Evolutionary conservation across 2,888 invertebrate genomes (phyloP), one percentile per base, ranked within the genome.

Genomic region (Erynnis tages): DNA sequence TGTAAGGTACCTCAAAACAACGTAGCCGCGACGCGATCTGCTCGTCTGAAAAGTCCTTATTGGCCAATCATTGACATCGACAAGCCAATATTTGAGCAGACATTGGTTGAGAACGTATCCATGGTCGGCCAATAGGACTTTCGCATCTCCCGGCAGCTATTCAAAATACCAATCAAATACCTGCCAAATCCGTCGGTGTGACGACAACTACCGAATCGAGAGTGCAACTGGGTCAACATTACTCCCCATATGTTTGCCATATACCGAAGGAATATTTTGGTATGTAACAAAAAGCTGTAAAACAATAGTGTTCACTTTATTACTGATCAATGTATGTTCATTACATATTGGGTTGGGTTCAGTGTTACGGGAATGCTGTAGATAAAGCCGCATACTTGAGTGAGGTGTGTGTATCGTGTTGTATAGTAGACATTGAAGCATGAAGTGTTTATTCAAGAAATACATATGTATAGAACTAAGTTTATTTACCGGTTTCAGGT

Each of bases 121-220:
- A 60, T 63, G 57, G 69, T 69, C 62, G 63, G 67, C 68, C 69
- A 75, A 73, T 66, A 72, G 72, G 70, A 59, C 62, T 57, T 62
- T 62, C 58, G 58, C 63, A 63, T 58, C 64, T 56, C 57, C 62
- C 67, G 63, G 62, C 80, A 74, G 81, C 83, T 83, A 81, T 80
- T 80, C 82, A 82, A 78, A 81, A 86, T 85, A 87, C 87, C 82
- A 88, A 85, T 86, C 79, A 86, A 89, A 85, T 89, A 89, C 89
- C 89, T 89, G 88, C 77, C 79, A 81, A 73, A 71, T 88, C 88
- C 88, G 86, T 84, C 83, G 88, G 88, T 80, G 88, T 79, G 86
- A 80, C 87, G 88, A 84, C 82, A 80, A 82, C 76, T 86, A 88
- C 71, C 76, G 79, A 86, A 83, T 82, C 79, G 81, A 82, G 74